These are phyloP conservation scores for Phalanger gymnotis DNA, from an alignment of 2,797 vertebrate genomes.

Conservation along the genomic window DNA sequence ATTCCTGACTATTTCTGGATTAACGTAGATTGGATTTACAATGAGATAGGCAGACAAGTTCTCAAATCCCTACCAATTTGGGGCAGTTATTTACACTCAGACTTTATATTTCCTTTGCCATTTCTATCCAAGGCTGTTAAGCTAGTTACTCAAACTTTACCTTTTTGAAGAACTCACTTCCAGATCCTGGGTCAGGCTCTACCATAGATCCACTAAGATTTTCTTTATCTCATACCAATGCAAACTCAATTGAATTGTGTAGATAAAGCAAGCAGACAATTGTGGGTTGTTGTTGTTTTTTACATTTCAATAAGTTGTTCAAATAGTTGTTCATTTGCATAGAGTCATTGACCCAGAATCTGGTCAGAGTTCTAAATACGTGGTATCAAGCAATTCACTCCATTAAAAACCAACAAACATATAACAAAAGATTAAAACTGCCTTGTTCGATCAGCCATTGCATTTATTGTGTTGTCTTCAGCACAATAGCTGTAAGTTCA, in stretches of 20 bases:
- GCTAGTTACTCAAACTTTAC: slow-evolving; percentile 32
- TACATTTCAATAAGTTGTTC: neutral
- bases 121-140: neutral
- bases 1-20: neutral
- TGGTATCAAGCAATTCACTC: neutral
- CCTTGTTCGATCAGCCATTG: neutral
- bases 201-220: slow-evolving; percentile 4
- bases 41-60: neutral
- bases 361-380: neutral
- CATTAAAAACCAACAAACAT: neutral
- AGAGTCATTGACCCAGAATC: neutral
- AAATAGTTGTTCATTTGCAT: neutral
- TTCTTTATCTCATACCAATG: neutral
- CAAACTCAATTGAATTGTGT: neutral
- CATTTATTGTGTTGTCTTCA: slow-evolving; percentile 1
- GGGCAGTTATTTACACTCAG: neutral
- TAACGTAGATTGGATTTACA: neutral
- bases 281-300: neutral
- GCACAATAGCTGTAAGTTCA: neutral
- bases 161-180: slow-evolving; percentile 13
- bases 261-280: neutral
- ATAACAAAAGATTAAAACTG: neutral
- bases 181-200: slow-evolving; percentile 1
- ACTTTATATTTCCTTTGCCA: neutral
- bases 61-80: neutral